Evolutionary conservation across 2,797 vertebrate species (phyloP).

Genomic region (Mycteria americana): DNA sequence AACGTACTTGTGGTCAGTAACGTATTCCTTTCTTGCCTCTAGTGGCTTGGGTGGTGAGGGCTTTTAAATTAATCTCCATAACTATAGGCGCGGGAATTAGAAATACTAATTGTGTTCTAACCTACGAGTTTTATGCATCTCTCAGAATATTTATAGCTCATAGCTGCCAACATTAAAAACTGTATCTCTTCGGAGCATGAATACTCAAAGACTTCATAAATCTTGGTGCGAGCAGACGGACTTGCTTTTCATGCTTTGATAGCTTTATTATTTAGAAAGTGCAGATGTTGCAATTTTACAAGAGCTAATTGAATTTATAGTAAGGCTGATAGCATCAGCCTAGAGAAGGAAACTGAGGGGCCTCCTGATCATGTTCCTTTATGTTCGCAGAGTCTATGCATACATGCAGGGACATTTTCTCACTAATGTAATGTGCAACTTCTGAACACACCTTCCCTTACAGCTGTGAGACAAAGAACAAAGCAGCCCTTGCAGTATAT

Average conservation of each 20-base stretch:
- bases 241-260: constrained; percentile 32
- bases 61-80: constrained; percentile 12
- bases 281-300: constrained; percentile 42
- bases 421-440: neutral
- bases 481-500: neutral
- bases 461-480: neutral
- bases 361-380: neutral
- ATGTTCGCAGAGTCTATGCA: neutral
- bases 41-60: neutral
- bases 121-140: neutral
- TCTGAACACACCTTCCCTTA: neutral
- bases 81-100: neutral
- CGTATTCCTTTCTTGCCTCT: neutral
- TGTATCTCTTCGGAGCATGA: neutral
- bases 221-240: neutral
- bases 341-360: neutral
- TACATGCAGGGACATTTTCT: neutral
- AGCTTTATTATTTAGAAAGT: constrained; percentile 36
- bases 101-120: constrained; percentile 8
- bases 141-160: constrained; percentile 2
- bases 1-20: neutral
- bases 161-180: constrained; percentile 31
- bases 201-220: constrained; percentile 25
- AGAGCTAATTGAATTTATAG: constrained; percentile 23
- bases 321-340: neutral